Conservation (phyloP, 2,888 invertebrate genomes). For the Ophion costatus region DNA sequence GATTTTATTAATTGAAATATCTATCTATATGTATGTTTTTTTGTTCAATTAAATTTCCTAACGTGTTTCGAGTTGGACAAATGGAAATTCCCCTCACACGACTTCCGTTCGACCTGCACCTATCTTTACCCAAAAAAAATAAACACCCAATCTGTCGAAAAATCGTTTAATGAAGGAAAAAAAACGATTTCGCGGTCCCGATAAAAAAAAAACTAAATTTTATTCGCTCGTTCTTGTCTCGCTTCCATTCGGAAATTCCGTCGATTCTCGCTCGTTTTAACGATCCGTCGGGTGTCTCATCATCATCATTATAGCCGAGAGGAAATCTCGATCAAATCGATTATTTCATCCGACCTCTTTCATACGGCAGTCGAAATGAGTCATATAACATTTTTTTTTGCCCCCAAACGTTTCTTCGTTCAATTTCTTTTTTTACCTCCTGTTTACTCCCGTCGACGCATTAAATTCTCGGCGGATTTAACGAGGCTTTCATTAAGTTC, state of each 20-base stretch:
- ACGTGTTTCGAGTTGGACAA: too few relatives aligned
- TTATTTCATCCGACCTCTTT: constrained; percentile 33
- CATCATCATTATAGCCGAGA: background rate
- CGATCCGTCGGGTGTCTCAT: constrained; percentile 34
- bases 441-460: constrained; percentile 7
- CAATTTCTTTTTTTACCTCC: background rate
- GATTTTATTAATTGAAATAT: too few relatives aligned
- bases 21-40: too few relatives aligned
- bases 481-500: constrained; percentile 43
- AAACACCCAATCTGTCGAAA: background rate
- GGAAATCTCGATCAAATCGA: constrained; percentile 41
- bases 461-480: constrained; percentile 43
- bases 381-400: constrained; percentile 35
- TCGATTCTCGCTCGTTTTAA: constrained; percentile 7
- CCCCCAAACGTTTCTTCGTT: background rate
- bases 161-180: background rate
- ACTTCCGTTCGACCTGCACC: too few relatives aligned
- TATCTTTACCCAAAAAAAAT: background rate
- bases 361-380: constrained; percentile 32
- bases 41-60: too few relatives aligned
- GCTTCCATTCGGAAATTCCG: constrained; percentile 3
- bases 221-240: background rate
- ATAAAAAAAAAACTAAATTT: background rate
- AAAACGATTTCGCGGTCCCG: background rate
- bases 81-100: too few relatives aligned